Conservation (phyloP, 1,140 invertebrate species). For the Pinna nobilis region DNA sequence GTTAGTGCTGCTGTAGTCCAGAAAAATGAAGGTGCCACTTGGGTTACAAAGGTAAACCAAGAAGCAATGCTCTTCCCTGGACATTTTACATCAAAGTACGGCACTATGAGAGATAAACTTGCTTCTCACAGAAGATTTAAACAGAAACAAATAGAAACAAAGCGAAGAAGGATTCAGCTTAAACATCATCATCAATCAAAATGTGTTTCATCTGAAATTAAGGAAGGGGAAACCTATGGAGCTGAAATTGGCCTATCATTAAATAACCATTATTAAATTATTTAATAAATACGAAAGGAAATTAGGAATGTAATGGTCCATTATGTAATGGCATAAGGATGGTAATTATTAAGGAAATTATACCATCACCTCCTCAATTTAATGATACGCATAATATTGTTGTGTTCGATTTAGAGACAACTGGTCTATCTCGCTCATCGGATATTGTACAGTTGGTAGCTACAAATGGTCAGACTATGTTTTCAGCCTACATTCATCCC, state of each 20-base stretch:
- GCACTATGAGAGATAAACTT: not conserved
- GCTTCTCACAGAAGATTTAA: not conserved
- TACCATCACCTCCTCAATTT: not conserved
- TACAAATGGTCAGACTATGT: not conserved
- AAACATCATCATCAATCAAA: too few relatives aligned
- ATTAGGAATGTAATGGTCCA: not conserved
- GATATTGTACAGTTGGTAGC: constrained; percentile 11
- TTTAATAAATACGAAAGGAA: not conserved
- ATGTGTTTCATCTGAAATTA: not conserved
- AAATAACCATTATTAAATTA: not conserved
- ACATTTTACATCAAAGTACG: not conserved
- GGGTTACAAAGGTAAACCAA: constrained; percentile 10
- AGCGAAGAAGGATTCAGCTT: constrained; percentile 8
- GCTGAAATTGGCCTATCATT: not conserved
- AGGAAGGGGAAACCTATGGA: not conserved
- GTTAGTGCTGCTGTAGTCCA: constrained; percentile 11
- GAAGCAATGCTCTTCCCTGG: not conserved
- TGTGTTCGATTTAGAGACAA: constrained; percentile 17
- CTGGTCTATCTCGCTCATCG: not conserved
- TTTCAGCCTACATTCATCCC: not conserved
- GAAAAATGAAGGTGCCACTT: constrained; percentile 17
- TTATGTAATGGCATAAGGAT: not conserved
- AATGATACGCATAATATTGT: not conserved
- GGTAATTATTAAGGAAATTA: not conserved
- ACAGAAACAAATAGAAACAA: not conserved